Percentiles rank a stretch among this genome's conserved stretches.
These are phyloP conservation scores for Larimichthys polyactis DNA, from an alignment of 2,113 vertebrate species.

Conservation along the genomic window DNA sequence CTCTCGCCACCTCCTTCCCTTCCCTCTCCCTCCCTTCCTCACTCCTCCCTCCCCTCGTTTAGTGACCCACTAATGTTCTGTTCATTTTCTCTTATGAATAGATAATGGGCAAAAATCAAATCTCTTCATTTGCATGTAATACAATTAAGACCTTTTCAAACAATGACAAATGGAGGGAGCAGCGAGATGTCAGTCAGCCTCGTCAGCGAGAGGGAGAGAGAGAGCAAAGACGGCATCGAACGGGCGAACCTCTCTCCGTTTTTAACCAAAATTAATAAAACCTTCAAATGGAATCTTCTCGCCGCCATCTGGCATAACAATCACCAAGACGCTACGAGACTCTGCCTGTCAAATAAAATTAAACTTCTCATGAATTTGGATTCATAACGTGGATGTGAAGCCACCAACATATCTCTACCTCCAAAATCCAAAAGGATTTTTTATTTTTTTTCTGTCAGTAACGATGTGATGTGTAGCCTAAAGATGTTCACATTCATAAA, in stretches of 20 bases:
- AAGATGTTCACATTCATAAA: not conserved
- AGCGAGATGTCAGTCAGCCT: slow-evolving; percentile 95
- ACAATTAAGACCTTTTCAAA: slow-evolving; percentile 98
- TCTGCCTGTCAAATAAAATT: slow-evolving; percentile 75
- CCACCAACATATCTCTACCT: not conserved
- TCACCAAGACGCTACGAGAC: slow-evolving; percentile 84
- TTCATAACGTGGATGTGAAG: slow-evolving; percentile 39
- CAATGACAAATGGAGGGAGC: slow-evolving; percentile 97
- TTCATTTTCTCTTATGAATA: slow-evolving; percentile 98
- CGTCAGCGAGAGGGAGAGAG: slow-evolving; percentile 89
- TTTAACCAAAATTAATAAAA: slow-evolving; percentile 95
- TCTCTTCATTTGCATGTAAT: slow-evolving; percentile 99
- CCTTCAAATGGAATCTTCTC: slow-evolving; percentile 91
- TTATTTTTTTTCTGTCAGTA: slow-evolving; percentile 1
- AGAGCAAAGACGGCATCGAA: slow-evolving; percentile 89
- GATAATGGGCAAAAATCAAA: slow-evolving; percentile 98
- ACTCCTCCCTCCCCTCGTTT: slow-evolving; percentile 82
- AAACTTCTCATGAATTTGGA: slow-evolving; percentile 63
- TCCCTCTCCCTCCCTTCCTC: slow-evolving; percentile 55
- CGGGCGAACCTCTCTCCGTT: slow-evolving; percentile 86
- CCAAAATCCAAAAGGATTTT: not conserved
- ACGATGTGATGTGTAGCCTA: not conserved
- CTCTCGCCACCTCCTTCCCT: slow-evolving; percentile 83
- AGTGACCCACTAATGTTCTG: slow-evolving; percentile 96
- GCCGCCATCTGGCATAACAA: slow-evolving; percentile 88